Evolutionary conservation across 2,888 invertebrate genomes (phyloP).

Genomic region (Tryphoninae sp.): DNA sequence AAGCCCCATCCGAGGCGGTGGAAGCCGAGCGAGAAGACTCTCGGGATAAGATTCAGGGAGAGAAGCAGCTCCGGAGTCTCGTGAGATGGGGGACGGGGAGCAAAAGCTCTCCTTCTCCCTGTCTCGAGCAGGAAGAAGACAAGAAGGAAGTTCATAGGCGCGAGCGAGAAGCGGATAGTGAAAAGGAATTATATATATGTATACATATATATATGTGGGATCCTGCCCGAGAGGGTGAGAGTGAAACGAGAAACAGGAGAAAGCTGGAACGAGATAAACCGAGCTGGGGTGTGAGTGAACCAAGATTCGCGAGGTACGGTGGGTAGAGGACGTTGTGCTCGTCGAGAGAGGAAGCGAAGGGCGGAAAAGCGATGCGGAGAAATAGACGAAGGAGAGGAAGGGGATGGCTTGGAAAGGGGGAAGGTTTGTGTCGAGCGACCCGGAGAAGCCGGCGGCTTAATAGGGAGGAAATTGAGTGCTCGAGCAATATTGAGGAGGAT

Average conservation of each 20-base stretch:
- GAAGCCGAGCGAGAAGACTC: slow-evolving; percentile 75
- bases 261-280: slow-evolving; percentile 63
- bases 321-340: slow-evolving; percentile 63
- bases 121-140: slow-evolving; percentile 51
- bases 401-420: slow-evolving; percentile 56
- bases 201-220: neutral
- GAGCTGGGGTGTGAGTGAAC: slow-evolving; percentile 67
- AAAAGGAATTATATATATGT: slow-evolving; percentile 14
- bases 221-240: slow-evolving; percentile 54
- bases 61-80: slow-evolving; percentile 31
- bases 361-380: slow-evolving; percentile 58
- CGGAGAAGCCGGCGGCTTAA: slow-evolving; percentile 80
- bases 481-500: slow-evolving; percentile 81
- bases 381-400: slow-evolving; percentile 46
- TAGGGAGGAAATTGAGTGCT: slow-evolving; percentile 82
- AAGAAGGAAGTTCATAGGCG: slow-evolving; percentile 62
- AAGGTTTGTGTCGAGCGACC: slow-evolving; percentile 67
- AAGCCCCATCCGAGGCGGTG: slow-evolving; percentile 74
- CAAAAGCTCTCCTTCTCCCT: slow-evolving; percentile 32
- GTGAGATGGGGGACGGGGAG: neutral
- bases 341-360: slow-evolving; percentile 51
- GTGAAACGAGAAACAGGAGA: slow-evolving; percentile 61
- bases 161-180: slow-evolving; percentile 53
- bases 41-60: slow-evolving; percentile 73
- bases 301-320: slow-evolving; percentile 53